Evolutionary conservation across 2,113 vertebrate species (phyloP).

Genomic region (Bolborhynchus lineola): DNA sequence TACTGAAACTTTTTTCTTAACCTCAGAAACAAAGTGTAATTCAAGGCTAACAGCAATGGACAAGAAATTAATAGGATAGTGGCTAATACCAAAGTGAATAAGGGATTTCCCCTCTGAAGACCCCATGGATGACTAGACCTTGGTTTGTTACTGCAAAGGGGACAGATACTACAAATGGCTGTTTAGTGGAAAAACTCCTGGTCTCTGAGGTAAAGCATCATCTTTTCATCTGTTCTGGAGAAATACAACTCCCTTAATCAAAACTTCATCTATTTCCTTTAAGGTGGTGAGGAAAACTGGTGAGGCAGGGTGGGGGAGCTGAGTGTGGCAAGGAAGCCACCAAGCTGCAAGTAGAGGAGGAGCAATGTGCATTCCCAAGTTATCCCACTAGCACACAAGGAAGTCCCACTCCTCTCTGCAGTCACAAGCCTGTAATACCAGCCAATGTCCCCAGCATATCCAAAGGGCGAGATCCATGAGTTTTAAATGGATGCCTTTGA

Average conservation of each 20-base stretch:
- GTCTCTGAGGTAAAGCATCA: neutral
- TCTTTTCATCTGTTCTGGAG: neutral
- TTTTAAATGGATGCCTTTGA: neutral
- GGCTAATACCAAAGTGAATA: neutral
- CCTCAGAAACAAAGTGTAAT: slow-evolving; percentile 10
- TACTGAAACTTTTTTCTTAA: slow-evolving; percentile 25
- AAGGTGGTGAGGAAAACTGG: neutral
- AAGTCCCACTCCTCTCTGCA: neutral
- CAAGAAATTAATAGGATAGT: slow-evolving; percentile 1
- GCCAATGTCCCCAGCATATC: neutral
- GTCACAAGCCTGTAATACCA: neutral
- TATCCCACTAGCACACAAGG: neutral
- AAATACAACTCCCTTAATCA: neutral
- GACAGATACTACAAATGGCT: neutral
- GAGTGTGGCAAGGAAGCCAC: neutral
- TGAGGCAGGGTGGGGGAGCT: neutral
- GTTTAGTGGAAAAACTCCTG: neutral
- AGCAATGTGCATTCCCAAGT: neutral
- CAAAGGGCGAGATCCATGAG: neutral
- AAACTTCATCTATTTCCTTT: neutral
- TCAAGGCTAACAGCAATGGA: neutral
- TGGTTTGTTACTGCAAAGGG: neutral
- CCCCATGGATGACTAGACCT: neutral
- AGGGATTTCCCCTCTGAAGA: neutral
- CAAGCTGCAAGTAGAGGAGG: neutral